Percentiles rank a stretch among this genome's conserved stretches.
Conservation (phyloP, 2,888 invertebrate genomes). For the Cactoblastis cactorum region DNA sequence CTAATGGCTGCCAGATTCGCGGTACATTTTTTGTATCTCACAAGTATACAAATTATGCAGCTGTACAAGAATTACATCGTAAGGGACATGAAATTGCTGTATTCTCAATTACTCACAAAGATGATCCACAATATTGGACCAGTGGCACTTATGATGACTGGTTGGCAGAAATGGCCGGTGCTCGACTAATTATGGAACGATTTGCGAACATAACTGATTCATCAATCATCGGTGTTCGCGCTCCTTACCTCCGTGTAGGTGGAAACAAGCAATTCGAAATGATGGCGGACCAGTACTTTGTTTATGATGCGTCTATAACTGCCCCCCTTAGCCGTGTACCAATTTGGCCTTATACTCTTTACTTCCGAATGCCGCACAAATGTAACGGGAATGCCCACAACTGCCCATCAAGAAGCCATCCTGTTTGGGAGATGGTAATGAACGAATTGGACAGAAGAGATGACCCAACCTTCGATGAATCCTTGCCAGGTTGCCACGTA, state of each 20-base stretch:
- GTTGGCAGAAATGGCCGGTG: slow-evolving; percentile 97
- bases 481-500: slow-evolving; percentile 95
- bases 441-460: slow-evolving; percentile 96
- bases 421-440: slow-evolving; percentile 98
- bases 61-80: slow-evolving; percentile 92
- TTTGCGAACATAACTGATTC: slow-evolving; percentile 96
- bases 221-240: slow-evolving; percentile 92
- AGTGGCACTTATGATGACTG: slow-evolving; percentile 93
- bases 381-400: slow-evolving; percentile 96
- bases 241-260: slow-evolving; percentile 93
- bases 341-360: slow-evolving; percentile 98
- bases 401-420: slow-evolving; percentile 93
- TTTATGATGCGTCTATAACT: slow-evolving; percentile 96
- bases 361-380: slow-evolving; percentile 97
- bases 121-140: slow-evolving; percentile 94
- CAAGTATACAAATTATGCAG: slow-evolving; percentile 95
- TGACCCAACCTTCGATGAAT: slow-evolving; percentile 95
- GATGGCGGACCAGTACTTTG: slow-evolving; percentile 97
- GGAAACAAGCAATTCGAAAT: slow-evolving; percentile 97
- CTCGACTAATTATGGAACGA: slow-evolving; percentile 90
- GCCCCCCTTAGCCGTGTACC: slow-evolving; percentile 93
- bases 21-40: slow-evolving; percentile 95
- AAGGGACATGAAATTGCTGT: slow-evolving; percentile 95
- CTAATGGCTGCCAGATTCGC: slow-evolving; percentile 92
- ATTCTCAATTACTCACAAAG: slow-evolving; percentile 95